Percentiles rank a stretch among this genome's conserved stretches.
Evolutionary conservation across 2,113 vertebrate genomes (phyloP).

Genomic region (Xerus inauris): DNA sequence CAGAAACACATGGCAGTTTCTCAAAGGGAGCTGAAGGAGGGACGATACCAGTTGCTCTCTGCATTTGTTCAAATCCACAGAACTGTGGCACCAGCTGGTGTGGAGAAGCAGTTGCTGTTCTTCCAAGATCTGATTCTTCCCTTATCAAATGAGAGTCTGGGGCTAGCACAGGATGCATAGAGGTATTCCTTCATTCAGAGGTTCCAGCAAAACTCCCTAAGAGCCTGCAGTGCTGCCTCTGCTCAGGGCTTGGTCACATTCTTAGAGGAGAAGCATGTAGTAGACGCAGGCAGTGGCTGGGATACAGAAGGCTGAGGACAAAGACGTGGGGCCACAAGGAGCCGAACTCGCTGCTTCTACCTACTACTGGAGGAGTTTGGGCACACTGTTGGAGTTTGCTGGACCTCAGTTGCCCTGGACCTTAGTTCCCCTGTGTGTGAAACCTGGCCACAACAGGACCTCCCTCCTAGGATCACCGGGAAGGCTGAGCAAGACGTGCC

Average conservation of each 20-base stretch:
- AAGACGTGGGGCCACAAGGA: not conserved
- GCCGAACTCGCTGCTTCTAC: too few relatives aligned
- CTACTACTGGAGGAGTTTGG: not conserved
- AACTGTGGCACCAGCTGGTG: constrained; percentile 37
- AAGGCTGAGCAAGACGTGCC: not conserved
- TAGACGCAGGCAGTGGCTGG: not conserved
- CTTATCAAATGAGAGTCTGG: not conserved
- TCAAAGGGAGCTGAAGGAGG: not conserved
- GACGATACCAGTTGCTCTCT: constrained; percentile 32
- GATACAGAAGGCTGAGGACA: not conserved
- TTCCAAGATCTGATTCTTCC: not conserved
- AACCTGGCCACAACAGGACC: not conserved
- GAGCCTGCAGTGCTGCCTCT: too few relatives aligned
- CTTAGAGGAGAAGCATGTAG: not conserved
- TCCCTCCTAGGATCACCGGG: not conserved
- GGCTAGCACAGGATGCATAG: not conserved
- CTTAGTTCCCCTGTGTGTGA: not conserved
- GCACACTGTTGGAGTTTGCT: not conserved
- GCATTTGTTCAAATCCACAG: not conserved
- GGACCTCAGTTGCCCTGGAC: not conserved
- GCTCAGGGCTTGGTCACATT: not conserved
- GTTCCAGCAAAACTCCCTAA: fast-evolving
- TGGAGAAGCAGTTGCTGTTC: constrained; percentile 36
- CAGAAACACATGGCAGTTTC: not conserved
- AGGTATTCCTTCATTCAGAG: not conserved